Conservation (phyloP, 2,888 invertebrate species). For the Parnassius smintheus region DNA sequence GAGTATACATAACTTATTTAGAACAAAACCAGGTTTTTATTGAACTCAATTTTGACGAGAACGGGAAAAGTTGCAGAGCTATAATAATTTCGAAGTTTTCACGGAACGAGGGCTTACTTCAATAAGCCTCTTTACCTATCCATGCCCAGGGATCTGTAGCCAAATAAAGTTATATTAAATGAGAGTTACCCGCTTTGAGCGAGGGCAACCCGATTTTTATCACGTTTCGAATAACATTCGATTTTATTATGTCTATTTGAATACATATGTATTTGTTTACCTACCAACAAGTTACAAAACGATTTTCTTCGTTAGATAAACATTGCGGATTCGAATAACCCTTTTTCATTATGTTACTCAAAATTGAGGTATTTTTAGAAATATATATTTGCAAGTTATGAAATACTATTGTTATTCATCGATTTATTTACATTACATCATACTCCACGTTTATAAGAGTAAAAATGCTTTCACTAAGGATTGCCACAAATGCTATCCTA, state of each 20-base stretch:
- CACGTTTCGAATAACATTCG: conserved; percentile 47
- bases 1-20: conserved; percentile 8
- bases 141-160: conserved; percentile 46
- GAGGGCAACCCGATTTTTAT: conserved; percentile 41
- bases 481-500: no score
- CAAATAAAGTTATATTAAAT: conserved; percentile 64
- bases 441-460: no score
- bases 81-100: conserved; percentile 44
- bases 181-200: conserved; percentile 49
- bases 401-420: no score
- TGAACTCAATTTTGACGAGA: conserved; percentile 29
- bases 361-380: not conserved
- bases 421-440: no score
- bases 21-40: conserved; percentile 29
- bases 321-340: conserved; percentile 4
- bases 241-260: conserved; percentile 47
- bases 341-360: not conserved
- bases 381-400: no score
- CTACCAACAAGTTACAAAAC: conserved; percentile 22
- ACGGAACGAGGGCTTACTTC: conserved; percentile 43
- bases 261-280: conserved; percentile 26
- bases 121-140: conserved; percentile 51
- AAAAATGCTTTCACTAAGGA: no score
- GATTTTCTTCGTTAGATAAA: conserved; percentile 7
- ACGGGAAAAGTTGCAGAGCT: conserved; percentile 35